Evolutionary conservation across 2,113 vertebrate genomes (phyloP).

Genomic region (Elanus axillaris): DNA sequence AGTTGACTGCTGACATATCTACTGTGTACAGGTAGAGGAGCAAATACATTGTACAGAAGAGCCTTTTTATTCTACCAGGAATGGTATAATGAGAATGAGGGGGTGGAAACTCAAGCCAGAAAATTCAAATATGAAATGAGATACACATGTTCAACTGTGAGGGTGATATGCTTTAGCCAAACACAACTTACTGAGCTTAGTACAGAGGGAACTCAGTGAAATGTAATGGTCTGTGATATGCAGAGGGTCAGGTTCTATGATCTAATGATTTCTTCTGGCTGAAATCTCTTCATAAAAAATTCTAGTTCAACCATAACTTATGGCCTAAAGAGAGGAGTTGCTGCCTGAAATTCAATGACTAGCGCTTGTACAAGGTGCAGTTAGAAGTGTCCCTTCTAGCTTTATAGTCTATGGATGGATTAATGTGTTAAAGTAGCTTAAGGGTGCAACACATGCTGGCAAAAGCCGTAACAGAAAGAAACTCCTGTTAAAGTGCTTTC

Average conservation of each 20-base stretch:
- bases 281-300: slow-evolving; percentile 48
- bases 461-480: neutral
- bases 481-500: neutral
- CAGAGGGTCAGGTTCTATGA: slow-evolving; percentile 44
- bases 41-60: neutral
- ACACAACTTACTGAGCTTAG: slow-evolving; percentile 41
- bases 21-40: neutral
- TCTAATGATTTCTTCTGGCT: slow-evolving; percentile 58
- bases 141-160: slow-evolving; percentile 46
- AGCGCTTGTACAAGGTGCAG: neutral
- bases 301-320: slow-evolving; percentile 34
- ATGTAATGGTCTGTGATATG: slow-evolving; percentile 50
- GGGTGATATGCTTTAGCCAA: slow-evolving; percentile 40
- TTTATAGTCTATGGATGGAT: slow-evolving; percentile 22
- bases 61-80: slow-evolving; percentile 2
- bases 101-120: slow-evolving; percentile 20
- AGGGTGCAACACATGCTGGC: neutral
- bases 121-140: slow-evolving; percentile 46
- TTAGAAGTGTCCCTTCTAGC: slow-evolving; percentile 33
- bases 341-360: slow-evolving; percentile 20
- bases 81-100: neutral
- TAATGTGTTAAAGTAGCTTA: slow-evolving; percentile 17
- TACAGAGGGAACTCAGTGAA: neutral
- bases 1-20: neutral
- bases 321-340: slow-evolving; percentile 10